Base-by-base conservation (phyloP, 2,113 vertebrate genomes). In the Barbus barbus region DNA sequence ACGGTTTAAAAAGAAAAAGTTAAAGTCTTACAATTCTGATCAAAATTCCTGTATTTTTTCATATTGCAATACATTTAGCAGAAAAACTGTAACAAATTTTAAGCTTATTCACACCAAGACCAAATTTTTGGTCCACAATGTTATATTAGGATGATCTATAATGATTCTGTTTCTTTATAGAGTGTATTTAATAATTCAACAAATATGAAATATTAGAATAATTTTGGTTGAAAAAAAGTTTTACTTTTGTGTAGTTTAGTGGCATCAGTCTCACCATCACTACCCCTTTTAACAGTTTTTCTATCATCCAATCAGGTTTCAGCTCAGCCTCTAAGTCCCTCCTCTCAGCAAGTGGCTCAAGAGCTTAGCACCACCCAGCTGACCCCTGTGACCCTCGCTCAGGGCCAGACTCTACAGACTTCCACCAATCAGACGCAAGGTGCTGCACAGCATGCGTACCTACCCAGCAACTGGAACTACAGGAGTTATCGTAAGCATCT, bases 391-490 rank as follows among this genome's bases (percentile, higher is more conserved):
- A 88, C 97, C 3, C 90, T 97, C 0, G 84, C 96, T 0, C 95
- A 95, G 86, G 94, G 88, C 84, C 95, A 95, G 89, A 85, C 88
- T 58, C 93, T 97, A 26, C 97, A 97, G 89, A 88, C 91, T 5
- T 89, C 90, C 74, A 87, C 90, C 78, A 83, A 86, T 58, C 94
- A 93, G 85, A 90, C 91, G 80, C 94, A 95, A 90, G 94, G 96
- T 56, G 90, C 96, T 0, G 96, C 97, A 3, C 98, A 99, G 88
- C 98, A 99, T 36, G 93, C 97, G 0, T 99, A 97, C 87, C 94
- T 99, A 22, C 96, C 97, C 1, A 95, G 95, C 53, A 95, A 96
- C 0, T 99, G 98, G 98, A 99, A 97, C 88, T 97, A 98, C 90
- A 89, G 97, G 44, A 94, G 96, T 89, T 99, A 99, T 65, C 89